Percentiles rank a stretch among this genome's conserved stretches.
These are phyloP conservation scores for Aromia moschata DNA, from an alignment of 2,888 invertebrate genomes.

Conservation along the genomic window DNA sequence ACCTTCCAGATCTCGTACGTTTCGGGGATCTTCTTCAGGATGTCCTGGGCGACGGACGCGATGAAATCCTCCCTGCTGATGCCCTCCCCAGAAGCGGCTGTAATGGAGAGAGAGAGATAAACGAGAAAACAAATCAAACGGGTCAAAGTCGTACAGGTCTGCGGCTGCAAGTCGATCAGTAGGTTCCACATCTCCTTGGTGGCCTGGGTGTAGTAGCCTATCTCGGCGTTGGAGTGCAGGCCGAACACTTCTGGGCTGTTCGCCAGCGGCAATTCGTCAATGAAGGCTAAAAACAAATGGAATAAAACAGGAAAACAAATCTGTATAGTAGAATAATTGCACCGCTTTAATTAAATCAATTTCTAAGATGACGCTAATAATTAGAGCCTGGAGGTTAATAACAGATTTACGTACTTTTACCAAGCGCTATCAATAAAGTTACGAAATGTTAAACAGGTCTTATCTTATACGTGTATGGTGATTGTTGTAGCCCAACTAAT, in stretches of 20 bases:
- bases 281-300: conserved; percentile 68
- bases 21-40: conserved; percentile 78
- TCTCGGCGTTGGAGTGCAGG: conserved; percentile 94
- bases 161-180: conserved; percentile 89
- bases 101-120: too few relatives aligned
- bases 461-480: too few relatives aligned
- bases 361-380: too few relatives aligned
- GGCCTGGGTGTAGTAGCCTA: conserved; percentile 90
- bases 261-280: conserved; percentile 82
- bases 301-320: too few relatives aligned
- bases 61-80: conserved; percentile 89
- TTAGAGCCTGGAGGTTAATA: too few relatives aligned
- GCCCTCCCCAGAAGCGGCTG: conserved; percentile 75
- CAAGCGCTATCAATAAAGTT: too few relatives aligned
- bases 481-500: too few relatives aligned
- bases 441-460: too few relatives aligned
- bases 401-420: too few relatives aligned
- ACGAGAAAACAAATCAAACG: too few relatives aligned
- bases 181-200: conserved; percentile 87
- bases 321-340: too few relatives aligned
- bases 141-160: conserved; percentile 85
- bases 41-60: conserved; percentile 79
- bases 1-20: conserved; percentile 81
- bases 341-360: too few relatives aligned
- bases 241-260: conserved; percentile 94